These are phyloP conservation scores for Apotomis turbidana DNA, from an alignment of 2,888 invertebrate species.

Conservation along the genomic window DNA sequence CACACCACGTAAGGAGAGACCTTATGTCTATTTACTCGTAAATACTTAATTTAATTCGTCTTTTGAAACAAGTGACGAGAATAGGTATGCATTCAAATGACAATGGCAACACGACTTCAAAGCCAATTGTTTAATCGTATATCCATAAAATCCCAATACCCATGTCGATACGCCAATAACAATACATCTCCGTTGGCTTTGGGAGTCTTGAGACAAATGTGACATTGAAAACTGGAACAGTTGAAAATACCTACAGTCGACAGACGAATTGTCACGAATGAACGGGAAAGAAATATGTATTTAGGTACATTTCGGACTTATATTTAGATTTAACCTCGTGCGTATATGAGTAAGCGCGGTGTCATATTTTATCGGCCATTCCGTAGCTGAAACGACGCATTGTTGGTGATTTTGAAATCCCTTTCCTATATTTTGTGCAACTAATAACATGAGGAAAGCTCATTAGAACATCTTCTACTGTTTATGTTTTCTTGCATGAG, in stretches of 20 bases:
- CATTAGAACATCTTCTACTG: background rate
- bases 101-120: background rate
- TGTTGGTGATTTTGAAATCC: background rate
- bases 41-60: too few relatives aligned
- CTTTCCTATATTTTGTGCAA: background rate
- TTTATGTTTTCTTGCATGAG: too few relatives aligned
- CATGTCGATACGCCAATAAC: background rate
- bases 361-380: conserved; percentile 11
- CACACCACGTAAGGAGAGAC: too few relatives aligned
- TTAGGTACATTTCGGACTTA: conserved; percentile 20
- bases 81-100: background rate
- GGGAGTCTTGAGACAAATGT: conserved; percentile 1
- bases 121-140: background rate
- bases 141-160: background rate
- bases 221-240: conserved; percentile 22
- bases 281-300: conserved; percentile 31
- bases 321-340: conserved; percentile 38
- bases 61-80: too few relatives aligned
- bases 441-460: background rate
- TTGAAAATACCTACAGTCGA: conserved; percentile 11
- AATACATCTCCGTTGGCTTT: background rate
- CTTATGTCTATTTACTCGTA: too few relatives aligned
- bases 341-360: conserved; percentile 18
- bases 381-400: background rate
- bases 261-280: conserved; percentile 29